Percentiles rank a stretch among this genome's conserved stretches.
Evolutionary conservation across 2,888 invertebrate species (phyloP).

Genomic region (Azorinus chamasolen): DNA sequence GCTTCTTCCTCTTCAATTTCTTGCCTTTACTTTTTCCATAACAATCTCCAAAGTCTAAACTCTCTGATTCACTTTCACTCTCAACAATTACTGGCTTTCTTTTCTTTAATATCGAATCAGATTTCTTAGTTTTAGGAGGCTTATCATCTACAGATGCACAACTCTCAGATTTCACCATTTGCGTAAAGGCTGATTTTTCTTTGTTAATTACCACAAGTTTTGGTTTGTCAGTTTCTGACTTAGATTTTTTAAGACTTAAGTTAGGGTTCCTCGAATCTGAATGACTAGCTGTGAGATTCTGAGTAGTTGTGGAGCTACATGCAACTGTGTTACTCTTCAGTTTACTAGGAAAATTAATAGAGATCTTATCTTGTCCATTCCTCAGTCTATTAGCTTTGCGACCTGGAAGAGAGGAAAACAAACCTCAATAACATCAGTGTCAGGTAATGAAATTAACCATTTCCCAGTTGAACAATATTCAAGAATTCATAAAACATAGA

Average conservation of each 20-base stretch:
- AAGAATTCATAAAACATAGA: no score
- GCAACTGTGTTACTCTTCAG: slow-evolving; percentile 11
- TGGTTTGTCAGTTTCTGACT: slow-evolving; percentile 41
- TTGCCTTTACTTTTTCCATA: slow-evolving; percentile 8
- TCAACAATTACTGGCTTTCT: slow-evolving; percentile 57
- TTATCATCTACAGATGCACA: slow-evolving; percentile 6
- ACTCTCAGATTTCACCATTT: slow-evolving; percentile 8
- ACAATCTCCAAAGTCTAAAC: slow-evolving; percentile 62
- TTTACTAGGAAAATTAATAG: slow-evolving; percentile 67
- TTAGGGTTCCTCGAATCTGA: not conserved
- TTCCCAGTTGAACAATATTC: no score
- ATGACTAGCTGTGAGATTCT: not conserved
- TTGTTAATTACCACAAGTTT: slow-evolving; percentile 69
- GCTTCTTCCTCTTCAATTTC: slow-evolving; percentile 12
- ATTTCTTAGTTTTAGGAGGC: not conserved
- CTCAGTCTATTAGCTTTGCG: slow-evolving; percentile 62
- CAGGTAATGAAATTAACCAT: no score
- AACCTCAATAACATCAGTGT: no score
- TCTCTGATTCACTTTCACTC: slow-evolving; percentile 67
- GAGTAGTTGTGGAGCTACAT: not conserved
- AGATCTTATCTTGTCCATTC: slow-evolving; percentile 59
- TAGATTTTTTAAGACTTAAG: slow-evolving; percentile 9
- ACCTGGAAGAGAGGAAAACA: slow-evolving; percentile 65
- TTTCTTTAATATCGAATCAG: slow-evolving; percentile 42
- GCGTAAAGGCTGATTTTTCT: slow-evolving; percentile 63